Percentiles rank a stretch among this genome's conserved stretches.
Conservation (phyloP, 64 coral and sea anemone genomes). For the Exaiptasia diaphana region DNA sequence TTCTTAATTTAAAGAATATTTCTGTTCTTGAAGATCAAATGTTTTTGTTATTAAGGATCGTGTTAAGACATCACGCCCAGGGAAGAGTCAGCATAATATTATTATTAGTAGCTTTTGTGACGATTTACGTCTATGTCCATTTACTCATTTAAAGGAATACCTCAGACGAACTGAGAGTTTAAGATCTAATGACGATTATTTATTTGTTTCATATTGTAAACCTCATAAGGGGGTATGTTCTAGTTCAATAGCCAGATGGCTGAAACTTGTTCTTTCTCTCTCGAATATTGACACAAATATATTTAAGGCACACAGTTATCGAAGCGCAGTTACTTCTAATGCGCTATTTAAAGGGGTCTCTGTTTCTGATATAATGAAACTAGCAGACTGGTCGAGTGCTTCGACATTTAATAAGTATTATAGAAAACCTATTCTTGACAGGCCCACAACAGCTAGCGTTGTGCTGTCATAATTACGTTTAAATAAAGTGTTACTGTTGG, state of each 20-base stretch:
- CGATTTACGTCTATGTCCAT: conserved; percentile 10
- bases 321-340: conserved; percentile 4
- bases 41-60: conserved; percentile 1
- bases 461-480: neutral
- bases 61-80: neutral
- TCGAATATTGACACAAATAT: conserved; percentile 9
- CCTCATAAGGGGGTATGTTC: conserved; percentile 20
- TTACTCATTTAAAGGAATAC: conserved; percentile 17
- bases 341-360: conserved; percentile 3
- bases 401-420: conserved; percentile 29
- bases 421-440: neutral
- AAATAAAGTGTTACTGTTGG: neutral
- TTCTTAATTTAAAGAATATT: neutral
- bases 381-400: conserved; percentile 4
- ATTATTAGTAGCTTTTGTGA: neutral
- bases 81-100: neutral
- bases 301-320: conserved; percentile 18
- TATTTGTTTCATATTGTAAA: conserved; percentile 43
- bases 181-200: conserved; percentile 12
- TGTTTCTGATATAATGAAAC: conserved; percentile 3
- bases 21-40: neutral
- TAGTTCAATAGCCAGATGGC: conserved; percentile 25
- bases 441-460: too few species aligned
- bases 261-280: neutral
- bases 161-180: neutral